These are phyloP conservation scores for Electrophaes corylata DNA, from an alignment of 2,888 invertebrate genomes.

Conservation along the genomic window DNA sequence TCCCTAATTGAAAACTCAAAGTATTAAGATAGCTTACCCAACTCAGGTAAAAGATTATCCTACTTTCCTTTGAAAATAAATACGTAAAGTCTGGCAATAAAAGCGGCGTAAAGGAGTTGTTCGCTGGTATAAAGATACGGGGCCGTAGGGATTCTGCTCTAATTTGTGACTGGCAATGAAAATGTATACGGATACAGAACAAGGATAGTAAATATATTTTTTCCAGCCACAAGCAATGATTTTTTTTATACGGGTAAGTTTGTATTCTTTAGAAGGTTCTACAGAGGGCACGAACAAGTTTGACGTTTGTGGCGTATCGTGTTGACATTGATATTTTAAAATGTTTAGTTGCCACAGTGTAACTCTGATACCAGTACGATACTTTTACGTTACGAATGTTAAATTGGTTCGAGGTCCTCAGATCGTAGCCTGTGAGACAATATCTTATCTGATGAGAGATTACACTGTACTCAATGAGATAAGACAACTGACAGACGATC, in stretches of 20 bases:
- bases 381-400: too few relatives aligned
- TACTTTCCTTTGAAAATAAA: constrained; percentile 6
- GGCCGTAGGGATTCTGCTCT: constrained; percentile 15
- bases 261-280: too few relatives aligned
- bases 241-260: background rate
- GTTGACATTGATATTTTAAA: too few relatives aligned
- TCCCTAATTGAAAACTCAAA: background rate
- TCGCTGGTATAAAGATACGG: constrained; percentile 17
- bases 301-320: too few relatives aligned
- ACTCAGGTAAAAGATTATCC: constrained; percentile 12
- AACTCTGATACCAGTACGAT: too few relatives aligned
- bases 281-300: too few relatives aligned
- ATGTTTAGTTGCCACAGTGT: too few relatives aligned
- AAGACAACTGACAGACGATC: too few relatives aligned
- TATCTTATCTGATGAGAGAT: too few relatives aligned
- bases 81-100: constrained; percentile 24
- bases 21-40: background rate
- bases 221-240: background rate
- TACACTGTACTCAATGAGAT: too few relatives aligned
- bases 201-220: background rate
- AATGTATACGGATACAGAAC: constrained; percentile 3
- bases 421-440: too few relatives aligned
- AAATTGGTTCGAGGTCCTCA: too few relatives aligned
- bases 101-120: constrained; percentile 11
- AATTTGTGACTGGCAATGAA: constrained; percentile 16